phyloP scores from a whole-genome alignment of 2,888 invertebrate species.

The Girardia tigrina region DNA sequence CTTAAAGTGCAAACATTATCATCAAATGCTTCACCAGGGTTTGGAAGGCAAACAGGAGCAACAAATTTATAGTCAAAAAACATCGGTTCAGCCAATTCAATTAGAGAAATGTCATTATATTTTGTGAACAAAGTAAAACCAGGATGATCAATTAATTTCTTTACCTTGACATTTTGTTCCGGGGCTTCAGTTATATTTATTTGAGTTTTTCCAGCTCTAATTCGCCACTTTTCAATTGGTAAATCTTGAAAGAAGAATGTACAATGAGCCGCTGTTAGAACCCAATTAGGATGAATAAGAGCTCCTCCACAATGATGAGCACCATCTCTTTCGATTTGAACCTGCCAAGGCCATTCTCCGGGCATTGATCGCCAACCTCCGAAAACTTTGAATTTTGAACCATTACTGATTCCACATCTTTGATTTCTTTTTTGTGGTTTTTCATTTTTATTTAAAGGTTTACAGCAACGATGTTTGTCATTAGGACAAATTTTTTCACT shows the following conservation, averaged over 20 bases:
- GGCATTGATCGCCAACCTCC: slow-evolving; percentile 12
- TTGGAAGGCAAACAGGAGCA: neutral
- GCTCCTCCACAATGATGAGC: slow-evolving; percentile 24
- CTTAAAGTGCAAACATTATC: neutral
- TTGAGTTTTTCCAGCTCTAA: neutral
- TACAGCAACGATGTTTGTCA: neutral
- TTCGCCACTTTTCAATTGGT: neutral
- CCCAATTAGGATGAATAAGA: neutral
- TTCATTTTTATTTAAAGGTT: neutral
- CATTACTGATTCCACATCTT: slow-evolving; percentile 15
- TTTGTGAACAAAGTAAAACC: neutral
- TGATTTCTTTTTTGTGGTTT: neutral
- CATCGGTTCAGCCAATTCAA: neutral
- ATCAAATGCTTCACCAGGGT: neutral
- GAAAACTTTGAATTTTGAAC: neutral
- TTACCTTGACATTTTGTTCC: neutral
- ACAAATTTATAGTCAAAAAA: neutral
- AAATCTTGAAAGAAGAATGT: neutral
- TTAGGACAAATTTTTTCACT: neutral
- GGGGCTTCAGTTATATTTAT: neutral
- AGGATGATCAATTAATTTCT: neutral
- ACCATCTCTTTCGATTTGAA: neutral
- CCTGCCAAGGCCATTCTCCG: slow-evolving; percentile 18
- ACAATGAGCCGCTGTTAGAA: slow-evolving; percentile 12
- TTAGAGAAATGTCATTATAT: neutral